These are phyloP conservation scores for Heliothis subflexa DNA, from an alignment of 1,140 invertebrate species.

Conservation along the genomic window DNA sequence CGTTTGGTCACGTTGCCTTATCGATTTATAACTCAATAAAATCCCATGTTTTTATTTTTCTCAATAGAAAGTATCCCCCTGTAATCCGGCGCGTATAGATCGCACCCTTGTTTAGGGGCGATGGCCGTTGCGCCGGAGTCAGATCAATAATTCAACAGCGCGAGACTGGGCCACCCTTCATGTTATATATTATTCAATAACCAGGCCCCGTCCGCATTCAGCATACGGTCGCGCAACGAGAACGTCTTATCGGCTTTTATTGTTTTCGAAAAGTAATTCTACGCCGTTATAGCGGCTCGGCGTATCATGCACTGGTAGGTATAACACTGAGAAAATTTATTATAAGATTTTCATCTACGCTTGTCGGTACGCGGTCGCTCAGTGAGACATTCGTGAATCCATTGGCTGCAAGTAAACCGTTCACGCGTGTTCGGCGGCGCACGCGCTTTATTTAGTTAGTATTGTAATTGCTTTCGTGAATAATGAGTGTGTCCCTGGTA, in stretches of 20 bases:
- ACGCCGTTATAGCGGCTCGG: constrained; percentile 68
- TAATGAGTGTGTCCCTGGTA: constrained; percentile 81
- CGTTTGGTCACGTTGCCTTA: constrained; percentile 48
- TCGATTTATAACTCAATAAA: constrained; percentile 60
- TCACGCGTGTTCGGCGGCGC: constrained; percentile 31
- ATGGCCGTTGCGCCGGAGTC: constrained; percentile 79
- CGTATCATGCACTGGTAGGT: constrained; percentile 82
- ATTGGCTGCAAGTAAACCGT: constrained; percentile 39
- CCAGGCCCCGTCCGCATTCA: constrained; percentile 48
- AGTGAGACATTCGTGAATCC: constrained; percentile 31
- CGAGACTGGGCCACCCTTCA: constrained; percentile 59
- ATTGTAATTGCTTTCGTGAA: constrained; percentile 42
- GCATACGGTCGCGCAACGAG: constrained; percentile 59
- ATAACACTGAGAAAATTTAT: constrained; percentile 61
- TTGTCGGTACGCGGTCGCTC: constrained; percentile 56
- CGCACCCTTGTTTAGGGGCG: constrained; percentile 65
- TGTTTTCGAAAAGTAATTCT: constrained; percentile 80
- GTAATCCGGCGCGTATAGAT: constrained; percentile 54
- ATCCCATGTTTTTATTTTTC: constrained; percentile 57
- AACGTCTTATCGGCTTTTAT: constrained; percentile 81
- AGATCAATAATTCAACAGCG: constrained; percentile 75
- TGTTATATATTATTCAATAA: constrained; percentile 59
- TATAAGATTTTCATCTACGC: constrained; percentile 68
- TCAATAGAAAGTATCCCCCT: constrained; percentile 50
- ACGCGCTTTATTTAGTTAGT: constrained; percentile 32